Percentiles rank a stretch among this genome's conserved stretches.
Conservation (phyloP, 2,113 vertebrate species). For the Microcebus ravelobensis region DNA sequence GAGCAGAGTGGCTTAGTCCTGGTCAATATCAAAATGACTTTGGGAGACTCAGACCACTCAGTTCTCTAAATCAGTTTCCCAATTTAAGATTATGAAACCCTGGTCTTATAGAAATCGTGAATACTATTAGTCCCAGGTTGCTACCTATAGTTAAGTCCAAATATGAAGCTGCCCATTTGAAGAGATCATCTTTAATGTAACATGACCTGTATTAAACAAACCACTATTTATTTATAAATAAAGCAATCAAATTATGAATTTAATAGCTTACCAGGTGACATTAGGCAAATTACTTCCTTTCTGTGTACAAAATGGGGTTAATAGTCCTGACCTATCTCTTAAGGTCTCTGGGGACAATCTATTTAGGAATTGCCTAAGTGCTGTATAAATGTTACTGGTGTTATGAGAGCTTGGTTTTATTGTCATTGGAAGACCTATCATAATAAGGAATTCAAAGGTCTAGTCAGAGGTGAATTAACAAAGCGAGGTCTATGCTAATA, state of each 20-base stretch:
- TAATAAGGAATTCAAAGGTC: slow-evolving; percentile 62
- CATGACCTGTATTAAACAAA: slow-evolving; percentile 28
- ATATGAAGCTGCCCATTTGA: slow-evolving; percentile 37
- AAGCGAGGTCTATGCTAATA: slow-evolving; percentile 65
- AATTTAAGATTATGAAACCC: not conserved
- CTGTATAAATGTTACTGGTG: slow-evolving; percentile 55
- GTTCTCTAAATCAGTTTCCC: not conserved
- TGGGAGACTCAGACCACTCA: not conserved
- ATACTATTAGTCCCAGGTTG: slow-evolving; percentile 34
- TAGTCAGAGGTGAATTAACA: slow-evolving; percentile 69
- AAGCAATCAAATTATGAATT: slow-evolving; percentile 67
- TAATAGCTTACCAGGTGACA: slow-evolving; percentile 52
- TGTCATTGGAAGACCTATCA: slow-evolving; percentile 44
- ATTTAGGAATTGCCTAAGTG: slow-evolving; percentile 54
- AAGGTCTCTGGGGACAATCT: slow-evolving; percentile 57
- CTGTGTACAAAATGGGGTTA: slow-evolving; percentile 67
- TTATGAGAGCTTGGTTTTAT: slow-evolving; percentile 70
- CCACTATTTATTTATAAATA: slow-evolving; percentile 60
- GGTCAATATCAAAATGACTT: not conserved
- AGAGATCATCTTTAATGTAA: slow-evolving; percentile 49
- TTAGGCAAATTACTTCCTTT: slow-evolving; percentile 59
- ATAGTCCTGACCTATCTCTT: slow-evolving; percentile 55
- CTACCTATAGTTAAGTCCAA: slow-evolving; percentile 40
- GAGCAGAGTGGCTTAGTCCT: not conserved
- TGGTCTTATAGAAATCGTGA: slow-evolving; percentile 10